Evolutionary conservation across 2,888 invertebrate genomes (phyloP).

Genomic region (Cremastinae sp.): DNA sequence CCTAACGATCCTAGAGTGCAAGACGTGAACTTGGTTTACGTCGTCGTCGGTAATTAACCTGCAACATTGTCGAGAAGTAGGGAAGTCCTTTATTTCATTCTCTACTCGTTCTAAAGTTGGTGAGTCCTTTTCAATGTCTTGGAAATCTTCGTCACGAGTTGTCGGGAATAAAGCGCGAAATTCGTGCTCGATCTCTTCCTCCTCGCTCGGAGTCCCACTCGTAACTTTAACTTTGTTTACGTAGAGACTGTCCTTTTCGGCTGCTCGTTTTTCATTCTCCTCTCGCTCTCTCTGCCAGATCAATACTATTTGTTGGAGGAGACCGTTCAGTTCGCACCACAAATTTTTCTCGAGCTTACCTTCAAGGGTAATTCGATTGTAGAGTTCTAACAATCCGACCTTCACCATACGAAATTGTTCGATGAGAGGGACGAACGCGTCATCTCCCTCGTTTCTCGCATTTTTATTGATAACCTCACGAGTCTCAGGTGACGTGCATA

Average conservation of each 20-base stretch:
- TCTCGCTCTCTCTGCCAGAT: slow-evolving; percentile 90
- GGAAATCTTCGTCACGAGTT: slow-evolving; percentile 86
- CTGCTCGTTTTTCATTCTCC: slow-evolving; percentile 84
- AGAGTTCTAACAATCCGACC: slow-evolving; percentile 86
- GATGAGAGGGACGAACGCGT: slow-evolving; percentile 72
- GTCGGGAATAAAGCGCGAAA: slow-evolving; percentile 87
- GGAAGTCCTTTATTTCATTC: slow-evolving; percentile 68
- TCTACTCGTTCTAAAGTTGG: slow-evolving; percentile 65
- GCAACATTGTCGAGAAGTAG: slow-evolving; percentile 60
- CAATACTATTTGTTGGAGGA: slow-evolving; percentile 84
- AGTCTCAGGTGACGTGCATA: slow-evolving; percentile 80
- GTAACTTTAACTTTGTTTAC: slow-evolving; percentile 85
- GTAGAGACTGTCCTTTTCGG: slow-evolving; percentile 89
- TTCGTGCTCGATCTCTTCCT: slow-evolving; percentile 84
- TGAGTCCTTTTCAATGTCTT: slow-evolving; percentile 82
- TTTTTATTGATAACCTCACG: slow-evolving; percentile 78
- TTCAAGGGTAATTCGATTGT: slow-evolving; percentile 84
- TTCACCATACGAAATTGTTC: slow-evolving; percentile 84
- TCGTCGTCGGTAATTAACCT: slow-evolving; percentile 82
- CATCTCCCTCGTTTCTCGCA: slow-evolving; percentile 67
- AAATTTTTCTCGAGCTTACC: slow-evolving; percentile 80
- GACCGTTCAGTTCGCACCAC: slow-evolving; percentile 81
- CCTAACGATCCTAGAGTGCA: slow-evolving; percentile 84
- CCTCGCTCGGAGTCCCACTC: slow-evolving; percentile 86
- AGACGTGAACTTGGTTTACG: slow-evolving; percentile 82